Base-by-base conservation (phyloP, 1,140 invertebrate species). In the Trichomalopsis sarcophagae region DNA sequence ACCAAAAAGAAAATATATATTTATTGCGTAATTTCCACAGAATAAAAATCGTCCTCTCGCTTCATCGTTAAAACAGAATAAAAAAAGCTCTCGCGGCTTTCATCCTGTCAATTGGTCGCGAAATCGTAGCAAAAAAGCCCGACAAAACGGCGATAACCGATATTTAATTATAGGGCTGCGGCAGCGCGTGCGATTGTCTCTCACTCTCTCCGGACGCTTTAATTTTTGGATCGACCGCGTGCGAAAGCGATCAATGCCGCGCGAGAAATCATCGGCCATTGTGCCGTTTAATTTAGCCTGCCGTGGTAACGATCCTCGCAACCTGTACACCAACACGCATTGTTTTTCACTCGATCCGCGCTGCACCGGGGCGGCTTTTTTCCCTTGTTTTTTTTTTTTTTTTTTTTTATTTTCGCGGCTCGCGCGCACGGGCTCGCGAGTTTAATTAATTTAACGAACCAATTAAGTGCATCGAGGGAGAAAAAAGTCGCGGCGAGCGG, bases 391-490 rank as follows among this genome's bases (percentile, higher is more conserved):
- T 7, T 79, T 79, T 71, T 74, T 79, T 71, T 74, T 27, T 27
- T 1, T 27, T 27, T 27, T 55, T 55, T 33, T 69, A 36, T 66
- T n/a, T 4, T 17, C 40, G 55, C 21, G 21, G 40, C 50, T 0
- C 7, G 11, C 23, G 27, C 27, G 27, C 50, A 10, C 7, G 11
- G 11, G 27, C 47, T 50, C 27, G 27, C 40, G 79, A 90, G 86
- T 91, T 91, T 90, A 91, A 91, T 91, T 91, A 91, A 90, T 91
- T 89, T 91, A 91, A 91, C 90, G 89, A 90, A 87, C 89, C 89
- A 90, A 90, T 89, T 90, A 90, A 87, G 84, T 89, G 83, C 87
- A 84, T 87, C 87, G 87, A 88, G 69, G 66, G 78, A 68, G 50
- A 81, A 85, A 84, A 78, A 81, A 30, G n/a, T 76, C 23, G 23